Evolutionary conservation across 2,113 vertebrate species (phyloP), one percentile per base, ranked within the genome.

Genomic region (Brevimyrus niger): DNA sequence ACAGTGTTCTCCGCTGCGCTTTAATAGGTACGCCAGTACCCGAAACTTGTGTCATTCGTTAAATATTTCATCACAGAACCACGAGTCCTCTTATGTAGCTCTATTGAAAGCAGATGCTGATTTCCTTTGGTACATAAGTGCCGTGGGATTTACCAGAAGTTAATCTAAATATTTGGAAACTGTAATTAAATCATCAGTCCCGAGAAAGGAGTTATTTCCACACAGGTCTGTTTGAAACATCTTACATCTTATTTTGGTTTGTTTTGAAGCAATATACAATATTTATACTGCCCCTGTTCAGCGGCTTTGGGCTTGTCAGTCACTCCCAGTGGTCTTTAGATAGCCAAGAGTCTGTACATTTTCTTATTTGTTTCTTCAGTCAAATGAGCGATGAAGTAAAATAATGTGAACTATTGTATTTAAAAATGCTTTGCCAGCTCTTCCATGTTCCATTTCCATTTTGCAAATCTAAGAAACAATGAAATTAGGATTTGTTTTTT

Each of bases 111-210:
- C 87, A 88, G 87, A 88, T 88, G 42, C 35, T 46, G 87, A 31
- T 69, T 88, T 88, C 31, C 50, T 69, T 73, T 88, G 53, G 31
- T 88, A 69, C 44, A 31, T 61, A 73, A 69, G 44, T 88, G 13
- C 42, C 4, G 6, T 46, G n/a, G n/a, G 21, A 88, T 88, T 88
- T 88, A 69, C 38, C 58, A 69, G 87, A 88, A 69, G 11, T 50
- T 88, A 61, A 55, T 73, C 8, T 88, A 88, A 88, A 73, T 88
- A 88, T 88, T 73, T 88, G 87, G 65, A 48, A 31, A 73, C 58
- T 47, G 3, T 73, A 88, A 50, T 88, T 88, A 88, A 88, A 73
- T 48, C 53, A 47, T 88, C 35, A 73, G 35, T 65, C 38, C 17
- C 21, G 42, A 69, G 55, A 88, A 38, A 65, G 23, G 38, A 88